Base-by-base conservation (phyloP, 2,113 vertebrate genomes). In the Vireo altiloquus region DNA sequence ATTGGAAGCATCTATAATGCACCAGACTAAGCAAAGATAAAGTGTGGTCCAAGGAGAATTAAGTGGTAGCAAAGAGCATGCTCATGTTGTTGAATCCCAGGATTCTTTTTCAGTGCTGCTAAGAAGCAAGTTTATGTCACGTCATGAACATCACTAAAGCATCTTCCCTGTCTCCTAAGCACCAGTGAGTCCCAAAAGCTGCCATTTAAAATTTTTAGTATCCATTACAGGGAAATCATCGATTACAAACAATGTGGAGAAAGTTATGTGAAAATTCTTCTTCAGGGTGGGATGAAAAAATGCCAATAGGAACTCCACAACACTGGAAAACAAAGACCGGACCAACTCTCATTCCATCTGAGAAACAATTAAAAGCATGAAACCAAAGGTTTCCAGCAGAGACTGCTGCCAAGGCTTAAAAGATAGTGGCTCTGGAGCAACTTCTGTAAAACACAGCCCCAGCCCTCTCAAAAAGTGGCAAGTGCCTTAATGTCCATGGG, bases 301-400 rank as follows among this genome's bases (percentile, higher is more conserved):
- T 40, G 0, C 69, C 50, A 12, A 18, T 82, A 79, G 52, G 44
- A 89, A 59, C 39, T 74, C 50, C 59, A 54, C 35, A 47, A 27
- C 23, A 15, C 31, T 77, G 85, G 71, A 87, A 96, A 90, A 44
- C 64, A 87, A 91, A 89, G 75, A 52, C 33, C 0, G 0, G 54
- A 89, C 39, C 30, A 90, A 72, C 47, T 65, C 46, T 74, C 20
- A 71, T 63, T 56, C 68, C 7, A 9, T 68, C 20, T 80, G 56
- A 93, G 52, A 74, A 78, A 70, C 35, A 83, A 82, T 53, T 87
- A 54, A 22, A 87, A 94, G 85, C 1, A 7, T 65, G 82, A 93
- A 94, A 83, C 86, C 75, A 78, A 94, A 93, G 72, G 13, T 92
- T 93, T 90, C 79, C 92, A 95, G 92, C 82, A 94, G 85, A 96